These are phyloP conservation scores for Bufotes viridis DNA, from an alignment of 2,797 vertebrate species.

Conservation along the genomic window DNA sequence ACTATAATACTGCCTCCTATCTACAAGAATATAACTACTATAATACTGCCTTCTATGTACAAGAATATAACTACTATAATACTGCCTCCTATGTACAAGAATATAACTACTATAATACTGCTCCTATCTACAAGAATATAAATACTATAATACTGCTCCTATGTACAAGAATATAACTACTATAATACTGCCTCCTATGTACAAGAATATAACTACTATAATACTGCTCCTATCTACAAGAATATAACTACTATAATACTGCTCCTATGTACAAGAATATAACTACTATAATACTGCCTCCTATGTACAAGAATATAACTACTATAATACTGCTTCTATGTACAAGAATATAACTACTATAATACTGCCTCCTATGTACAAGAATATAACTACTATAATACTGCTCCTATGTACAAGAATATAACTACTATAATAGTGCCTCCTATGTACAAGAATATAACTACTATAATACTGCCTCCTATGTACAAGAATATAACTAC, in stretches of 20 bases:
- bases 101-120: no score
- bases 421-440: conserved; percentile 14
- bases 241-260: conserved; percentile 14
- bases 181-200: background rate
- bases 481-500: conserved; percentile 13
- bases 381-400: conserved; percentile 18
- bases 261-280: background rate
- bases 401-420: conserved; percentile 2
- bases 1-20: no score
- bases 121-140: no score
- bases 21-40: no score
- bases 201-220: background rate
- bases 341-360: conserved; percentile 16
- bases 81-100: no score
- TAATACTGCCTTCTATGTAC: no score
- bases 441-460: conserved; percentile 8
- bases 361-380: conserved; percentile 3
- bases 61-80: no score
- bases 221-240: conserved; percentile 5
- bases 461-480: conserved; percentile 5
- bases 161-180: background rate
- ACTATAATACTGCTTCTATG: background rate
- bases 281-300: background rate
- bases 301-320: background rate
- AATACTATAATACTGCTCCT: no score